These are phyloP conservation scores for Spodoptera picta DNA, from an alignment of 2,888 invertebrate genomes.

Conservation along the genomic window DNA sequence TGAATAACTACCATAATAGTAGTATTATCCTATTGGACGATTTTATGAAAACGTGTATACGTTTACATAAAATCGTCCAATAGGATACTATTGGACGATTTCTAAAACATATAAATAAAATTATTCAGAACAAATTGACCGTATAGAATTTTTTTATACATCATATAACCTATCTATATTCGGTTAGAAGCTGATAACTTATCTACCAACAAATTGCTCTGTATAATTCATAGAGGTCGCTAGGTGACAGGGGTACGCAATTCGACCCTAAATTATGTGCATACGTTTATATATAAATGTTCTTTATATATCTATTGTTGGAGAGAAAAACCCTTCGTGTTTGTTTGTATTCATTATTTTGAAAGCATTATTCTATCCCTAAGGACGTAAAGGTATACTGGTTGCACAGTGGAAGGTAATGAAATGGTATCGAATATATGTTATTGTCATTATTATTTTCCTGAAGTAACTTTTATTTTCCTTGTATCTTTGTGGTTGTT, in stretches of 20 bases:
- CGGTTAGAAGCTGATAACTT: constrained; percentile 71
- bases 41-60: no score
- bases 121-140: constrained; percentile 39
- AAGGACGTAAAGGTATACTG: constrained; percentile 53
- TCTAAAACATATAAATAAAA: neutral
- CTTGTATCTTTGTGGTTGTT: no score
- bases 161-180: constrained; percentile 55
- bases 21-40: no score
- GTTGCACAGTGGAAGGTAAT: constrained; percentile 40
- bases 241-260: constrained; percentile 77
- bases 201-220: constrained; percentile 76
- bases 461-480: no score
- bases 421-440: constrained; percentile 49
- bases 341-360: constrained; percentile 70
- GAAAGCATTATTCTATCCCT: constrained; percentile 68
- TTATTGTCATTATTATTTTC: constrained; percentile 10
- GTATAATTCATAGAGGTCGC: constrained; percentile 79
- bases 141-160: constrained; percentile 19
- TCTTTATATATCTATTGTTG: constrained; percentile 47
- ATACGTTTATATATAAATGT: constrained; percentile 63
- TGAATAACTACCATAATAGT: no score
- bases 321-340: constrained; percentile 59
- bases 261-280: constrained; percentile 74
- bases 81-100: no score
- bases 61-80: no score